Evolutionary conservation across 2,113 vertebrate species (phyloP).

Genomic region (Phyllostomus hastatus): DNA sequence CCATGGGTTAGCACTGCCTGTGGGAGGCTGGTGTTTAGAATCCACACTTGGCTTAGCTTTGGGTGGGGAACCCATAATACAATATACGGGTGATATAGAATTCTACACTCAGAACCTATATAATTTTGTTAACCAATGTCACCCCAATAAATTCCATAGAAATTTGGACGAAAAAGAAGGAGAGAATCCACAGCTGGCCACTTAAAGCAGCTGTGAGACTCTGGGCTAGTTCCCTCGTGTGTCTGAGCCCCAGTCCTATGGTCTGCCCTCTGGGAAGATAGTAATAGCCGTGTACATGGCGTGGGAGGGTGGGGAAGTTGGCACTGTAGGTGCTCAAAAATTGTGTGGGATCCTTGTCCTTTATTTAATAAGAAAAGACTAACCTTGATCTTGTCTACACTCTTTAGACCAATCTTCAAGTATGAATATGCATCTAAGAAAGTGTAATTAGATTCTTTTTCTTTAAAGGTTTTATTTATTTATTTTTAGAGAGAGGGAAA

Average conservation of each 20-base stretch:
- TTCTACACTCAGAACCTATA: neutral
- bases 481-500: too few relatives aligned
- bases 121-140: neutral
- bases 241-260: neutral
- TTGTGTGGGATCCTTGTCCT: neutral
- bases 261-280: neutral
- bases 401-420: neutral
- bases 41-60: neutral
- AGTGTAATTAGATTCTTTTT: neutral
- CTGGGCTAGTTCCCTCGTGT: neutral
- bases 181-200: neutral
- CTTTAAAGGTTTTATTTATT: too few relatives aligned
- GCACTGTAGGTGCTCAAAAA: neutral
- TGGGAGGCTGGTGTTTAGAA: neutral
- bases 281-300: too few relatives aligned
- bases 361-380: neutral
- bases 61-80: neutral
- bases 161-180: neutral
- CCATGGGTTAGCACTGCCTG: neutral
- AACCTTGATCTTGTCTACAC: neutral
- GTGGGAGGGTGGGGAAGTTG: neutral
- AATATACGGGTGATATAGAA: neutral
- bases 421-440: neutral
- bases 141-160: neutral
- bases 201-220: neutral